Evolutionary conservation across 2,113 vertebrate genomes (phyloP).

Genomic region (Epinephelus lanceolatus): DNA sequence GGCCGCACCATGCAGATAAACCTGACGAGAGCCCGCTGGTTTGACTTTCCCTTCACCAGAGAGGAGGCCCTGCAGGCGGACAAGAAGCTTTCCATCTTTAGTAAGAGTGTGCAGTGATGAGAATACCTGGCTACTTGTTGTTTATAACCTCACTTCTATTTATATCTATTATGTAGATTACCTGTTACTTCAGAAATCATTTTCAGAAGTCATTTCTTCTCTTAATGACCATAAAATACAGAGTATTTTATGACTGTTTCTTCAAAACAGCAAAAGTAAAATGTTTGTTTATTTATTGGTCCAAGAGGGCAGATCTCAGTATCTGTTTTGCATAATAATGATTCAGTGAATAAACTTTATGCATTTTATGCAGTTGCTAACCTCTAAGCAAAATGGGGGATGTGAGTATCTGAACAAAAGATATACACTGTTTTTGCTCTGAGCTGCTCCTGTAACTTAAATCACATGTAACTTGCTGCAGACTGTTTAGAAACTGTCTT

Average conservation of each 20-base stretch:
- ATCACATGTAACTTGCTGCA: background rate
- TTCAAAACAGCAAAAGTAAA: background rate
- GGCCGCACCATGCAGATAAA: conserved; percentile 98
- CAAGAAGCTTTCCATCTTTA: conserved; percentile 96
- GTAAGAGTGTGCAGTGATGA: conserved; percentile 81
- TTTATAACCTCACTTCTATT: background rate
- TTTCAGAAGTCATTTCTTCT: background rate
- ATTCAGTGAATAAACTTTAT: background rate
- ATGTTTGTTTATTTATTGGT: background rate
- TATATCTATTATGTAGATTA: background rate
- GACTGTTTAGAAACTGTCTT: background rate
- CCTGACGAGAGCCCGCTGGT: conserved; percentile 97
- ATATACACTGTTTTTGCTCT: background rate
- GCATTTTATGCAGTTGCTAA: background rate
- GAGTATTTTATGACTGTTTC: background rate
- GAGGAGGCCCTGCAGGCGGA: conserved; percentile 98
- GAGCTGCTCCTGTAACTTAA: background rate
- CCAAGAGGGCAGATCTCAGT: background rate
- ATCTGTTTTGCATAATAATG: background rate
- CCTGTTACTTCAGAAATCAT: background rate
- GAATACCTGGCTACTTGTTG: background rate
- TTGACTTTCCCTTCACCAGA: conserved; percentile 97
- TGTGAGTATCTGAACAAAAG: background rate
- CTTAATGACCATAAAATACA: background rate
- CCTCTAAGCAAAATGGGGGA: background rate